Percentiles rank a stretch among this genome's conserved stretches.
These are phyloP conservation scores for Euproctis similis DNA, from an alignment of 2,888 invertebrate genomes.

Conservation along the genomic window DNA sequence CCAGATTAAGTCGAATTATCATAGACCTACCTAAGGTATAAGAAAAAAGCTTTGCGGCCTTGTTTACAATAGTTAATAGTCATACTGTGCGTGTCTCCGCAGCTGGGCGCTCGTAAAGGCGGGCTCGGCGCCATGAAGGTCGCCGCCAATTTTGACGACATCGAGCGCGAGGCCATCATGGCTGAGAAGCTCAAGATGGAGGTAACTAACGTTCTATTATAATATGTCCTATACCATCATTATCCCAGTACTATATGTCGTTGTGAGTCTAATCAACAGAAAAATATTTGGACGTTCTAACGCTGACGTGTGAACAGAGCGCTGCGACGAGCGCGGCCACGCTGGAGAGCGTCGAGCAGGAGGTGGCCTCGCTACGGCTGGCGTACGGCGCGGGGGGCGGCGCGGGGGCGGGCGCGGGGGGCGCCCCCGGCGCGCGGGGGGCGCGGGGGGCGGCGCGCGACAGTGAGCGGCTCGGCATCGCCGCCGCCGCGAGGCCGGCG, in stretches of 20 bases:
- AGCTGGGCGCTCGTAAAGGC: constrained; percentile 91
- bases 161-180: constrained; percentile 92
- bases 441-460: constrained; percentile 79
- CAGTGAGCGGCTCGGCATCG: constrained; percentile 70
- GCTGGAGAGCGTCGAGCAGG: constrained; percentile 76
- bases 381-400: constrained; percentile 84
- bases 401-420: constrained; percentile 82
- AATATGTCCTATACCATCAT: too few relatives aligned
- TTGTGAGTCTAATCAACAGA: too few relatives aligned
- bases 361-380: constrained; percentile 81
- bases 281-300: too few relatives aligned
- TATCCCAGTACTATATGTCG: too few relatives aligned
- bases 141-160: constrained; percentile 94
- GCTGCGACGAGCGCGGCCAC: constrained; percentile 38
- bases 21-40: too few relatives aligned
- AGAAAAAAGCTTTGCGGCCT: too few relatives aligned
- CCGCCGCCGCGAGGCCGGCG: constrained; percentile 7
- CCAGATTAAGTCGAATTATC: too few relatives aligned
- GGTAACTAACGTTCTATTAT: too few relatives aligned
- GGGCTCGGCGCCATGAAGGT: constrained; percentile 96
- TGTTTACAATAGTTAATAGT: too few relatives aligned
- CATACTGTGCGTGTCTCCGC: too few relatives aligned
- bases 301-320: constrained; percentile 15
- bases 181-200: constrained; percentile 83
- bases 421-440: constrained; percentile 88